Base-by-base conservation (phyloP, 2,888 invertebrate genomes). In the Cryptocephalus primarius region DNA sequence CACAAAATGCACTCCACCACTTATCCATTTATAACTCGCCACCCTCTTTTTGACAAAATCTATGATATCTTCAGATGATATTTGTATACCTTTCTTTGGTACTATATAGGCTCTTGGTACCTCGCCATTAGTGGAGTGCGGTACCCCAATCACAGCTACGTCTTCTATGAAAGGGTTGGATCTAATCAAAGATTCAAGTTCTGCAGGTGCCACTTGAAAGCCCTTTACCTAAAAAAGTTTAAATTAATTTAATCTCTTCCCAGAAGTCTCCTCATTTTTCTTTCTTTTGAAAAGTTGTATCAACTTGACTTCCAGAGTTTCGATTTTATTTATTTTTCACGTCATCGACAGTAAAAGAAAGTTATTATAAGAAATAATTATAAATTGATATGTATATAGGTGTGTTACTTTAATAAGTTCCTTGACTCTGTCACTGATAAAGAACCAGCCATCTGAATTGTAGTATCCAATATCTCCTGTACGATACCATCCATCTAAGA, bases 101-200 rank as follows among this genome's bases (percentile, higher is more conserved):
- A 85, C 79, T 2, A 90, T 70, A 55, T 83, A 85, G 0, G 88
- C 90, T 60, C 78, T 78, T 0, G 90, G 90, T 9, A 79, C 74
- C 69, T 91, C 88, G 4, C 90, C 91, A 33, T 72, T 73, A 8
- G 68, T 64, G 0, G 73, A 68, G 60, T 89, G 80, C 0, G 83
- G 80, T 31, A 87, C 68, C 1, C 90, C 91, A 49, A 92, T 74
- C 0, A 94, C 91, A 0, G 86, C 92, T 0, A 84, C 88, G 60
- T 94, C 93, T 9, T 74, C 66, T 1, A 94, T 76, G 33, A 76
- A 77, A 0, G 88, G 84, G 67, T 88, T 85, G 38, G 77, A 75
- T 48, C 85, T 75, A 1, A 90, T 62, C 8, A 87, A 59, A 47
- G 76, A 80, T 68, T 93, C 93, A 33, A 93, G 66, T 67, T 93